These are phyloP conservation scores for Noturus placidus DNA, from an alignment of 2,113 vertebrate species.

Conservation along the genomic window DNA sequence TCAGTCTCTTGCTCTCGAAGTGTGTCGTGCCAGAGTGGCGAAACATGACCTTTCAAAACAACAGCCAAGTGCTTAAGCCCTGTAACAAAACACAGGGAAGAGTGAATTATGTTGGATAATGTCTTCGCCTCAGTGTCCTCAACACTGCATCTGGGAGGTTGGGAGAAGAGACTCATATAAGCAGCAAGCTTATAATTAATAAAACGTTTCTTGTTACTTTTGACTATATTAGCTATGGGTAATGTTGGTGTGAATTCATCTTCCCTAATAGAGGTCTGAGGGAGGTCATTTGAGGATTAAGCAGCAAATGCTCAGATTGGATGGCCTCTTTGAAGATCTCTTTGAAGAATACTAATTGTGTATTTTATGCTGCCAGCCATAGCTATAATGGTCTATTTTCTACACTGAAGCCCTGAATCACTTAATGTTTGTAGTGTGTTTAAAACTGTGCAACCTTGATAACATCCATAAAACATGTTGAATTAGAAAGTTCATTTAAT, in stretches of 20 bases:
- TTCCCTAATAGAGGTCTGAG: neutral
- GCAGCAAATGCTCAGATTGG: neutral
- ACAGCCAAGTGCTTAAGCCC: conserved; percentile 11
- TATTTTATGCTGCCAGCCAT: neutral
- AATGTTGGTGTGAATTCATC: neutral
- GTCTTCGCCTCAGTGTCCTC: neutral
- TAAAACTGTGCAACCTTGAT: neutral
- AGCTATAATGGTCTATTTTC: neutral
- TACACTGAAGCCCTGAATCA: neutral
- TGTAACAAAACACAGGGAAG: conserved; percentile 27
- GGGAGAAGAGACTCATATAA: neutral
- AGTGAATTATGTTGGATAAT: conserved; percentile 6
- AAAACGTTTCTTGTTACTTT: neutral
- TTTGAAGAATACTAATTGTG: neutral
- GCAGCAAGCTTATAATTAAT: conserved; percentile 5
- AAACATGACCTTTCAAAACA: conserved; percentile 36
- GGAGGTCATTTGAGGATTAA: neutral
- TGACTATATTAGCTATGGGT: conserved; percentile 13
- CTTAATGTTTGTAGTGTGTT: neutral
- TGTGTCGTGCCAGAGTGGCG: neutral
- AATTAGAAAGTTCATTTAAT: neutral
- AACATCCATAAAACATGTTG: neutral
- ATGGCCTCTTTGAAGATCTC: neutral
- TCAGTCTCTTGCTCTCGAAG: neutral
- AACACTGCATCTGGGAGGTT: neutral